phyloP scores from a whole-genome alignment of 2,888 invertebrate species.

The Andrena minutula region DNA sequence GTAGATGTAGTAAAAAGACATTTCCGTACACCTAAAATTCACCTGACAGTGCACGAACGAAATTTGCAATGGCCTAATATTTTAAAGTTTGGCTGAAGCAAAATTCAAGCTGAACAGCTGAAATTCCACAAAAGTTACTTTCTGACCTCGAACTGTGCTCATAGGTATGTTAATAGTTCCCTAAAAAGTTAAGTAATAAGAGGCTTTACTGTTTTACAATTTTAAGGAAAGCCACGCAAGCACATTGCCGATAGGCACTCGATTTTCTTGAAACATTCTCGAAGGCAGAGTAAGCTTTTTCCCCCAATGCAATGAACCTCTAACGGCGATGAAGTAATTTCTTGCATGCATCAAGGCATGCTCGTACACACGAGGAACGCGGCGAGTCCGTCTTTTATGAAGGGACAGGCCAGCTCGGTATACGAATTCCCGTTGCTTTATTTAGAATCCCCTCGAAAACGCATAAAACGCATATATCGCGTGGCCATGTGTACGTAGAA shows the following conservation, averaged over 20 bases:
- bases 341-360: slow-evolving; percentile 11
- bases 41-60: no score
- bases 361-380: neutral
- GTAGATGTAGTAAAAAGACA: no score
- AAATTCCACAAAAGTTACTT: neutral
- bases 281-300: neutral
- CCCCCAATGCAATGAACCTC: slow-evolving; percentile 22
- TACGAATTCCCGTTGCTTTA: slow-evolving; percentile 71
- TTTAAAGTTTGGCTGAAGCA: neutral
- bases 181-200: neutral
- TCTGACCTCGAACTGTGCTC: no score
- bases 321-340: slow-evolving; percentile 41
- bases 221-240: neutral
- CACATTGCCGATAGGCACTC: neutral
- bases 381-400: slow-evolving; percentile 48
- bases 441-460: slow-evolving; percentile 78
- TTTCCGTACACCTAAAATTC: no score
- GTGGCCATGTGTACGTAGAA: slow-evolving; percentile 66
- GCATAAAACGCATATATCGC: slow-evolving; percentile 74
- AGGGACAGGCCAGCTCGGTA: slow-evolving; percentile 50
- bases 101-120: neutral
- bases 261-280: neutral
- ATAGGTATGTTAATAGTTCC: neutral
- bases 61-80: no score
- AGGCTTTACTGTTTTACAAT: neutral